Percentiles rank a stretch among this genome's conserved stretches.
These are phyloP conservation scores for Sander vitreus DNA, from an alignment of 2,113 vertebrate species.

Conservation along the genomic window DNA sequence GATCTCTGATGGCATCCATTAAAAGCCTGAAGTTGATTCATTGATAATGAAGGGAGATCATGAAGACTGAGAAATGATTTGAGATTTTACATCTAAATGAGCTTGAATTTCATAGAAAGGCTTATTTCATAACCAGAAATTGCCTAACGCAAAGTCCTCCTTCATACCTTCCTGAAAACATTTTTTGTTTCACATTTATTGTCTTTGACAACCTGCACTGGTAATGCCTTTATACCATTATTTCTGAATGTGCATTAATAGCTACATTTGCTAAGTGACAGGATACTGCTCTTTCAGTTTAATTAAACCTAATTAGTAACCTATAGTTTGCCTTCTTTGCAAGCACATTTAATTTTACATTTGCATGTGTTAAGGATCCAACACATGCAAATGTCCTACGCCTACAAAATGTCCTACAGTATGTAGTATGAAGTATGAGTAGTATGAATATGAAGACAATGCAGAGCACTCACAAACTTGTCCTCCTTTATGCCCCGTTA, in stretches of 20 bases:
- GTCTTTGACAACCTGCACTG: neutral
- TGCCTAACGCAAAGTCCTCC: neutral
- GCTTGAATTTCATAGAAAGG: neutral
- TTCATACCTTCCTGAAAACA: neutral
- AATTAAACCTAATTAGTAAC: neutral
- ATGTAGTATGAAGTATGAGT: too few species aligned
- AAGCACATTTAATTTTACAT: neutral
- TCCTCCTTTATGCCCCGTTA: neutral
- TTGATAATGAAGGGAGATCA: conserved; percentile 5
- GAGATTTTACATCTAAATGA: conserved; percentile 12
- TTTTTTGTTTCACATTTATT: neutral
- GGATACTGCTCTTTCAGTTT: neutral
- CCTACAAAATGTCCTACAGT: neutral
- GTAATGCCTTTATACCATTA: neutral
- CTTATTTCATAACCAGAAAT: neutral
- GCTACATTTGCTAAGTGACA: neutral
- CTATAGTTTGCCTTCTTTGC: neutral
- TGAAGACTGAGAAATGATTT: neutral
- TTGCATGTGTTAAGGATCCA: neutral
- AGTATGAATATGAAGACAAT: neutral
- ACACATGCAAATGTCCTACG: neutral
- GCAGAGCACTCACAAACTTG: neutral
- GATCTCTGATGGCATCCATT: conserved; percentile 1
- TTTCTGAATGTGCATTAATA: neutral
- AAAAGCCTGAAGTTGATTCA: neutral